Base-by-base conservation (phyloP, 2,113 vertebrate species). In the cat (Felis catus) region DNA sequence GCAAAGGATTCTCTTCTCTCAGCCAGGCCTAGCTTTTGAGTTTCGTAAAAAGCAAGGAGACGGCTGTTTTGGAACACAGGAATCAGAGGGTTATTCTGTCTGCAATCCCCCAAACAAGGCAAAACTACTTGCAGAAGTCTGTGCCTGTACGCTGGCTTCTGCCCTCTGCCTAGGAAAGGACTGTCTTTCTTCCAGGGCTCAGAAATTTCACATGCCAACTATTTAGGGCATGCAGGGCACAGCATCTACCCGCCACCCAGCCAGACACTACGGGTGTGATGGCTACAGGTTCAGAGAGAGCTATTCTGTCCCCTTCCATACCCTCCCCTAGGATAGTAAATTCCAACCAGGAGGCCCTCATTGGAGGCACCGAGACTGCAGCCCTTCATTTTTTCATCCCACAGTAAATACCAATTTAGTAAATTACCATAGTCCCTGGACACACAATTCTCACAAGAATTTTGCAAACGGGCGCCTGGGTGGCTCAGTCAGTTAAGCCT, bases 281-380 rank as follows among this genome's bases (percentile, higher is more conserved):
- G 71, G 41, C 88, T 61, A 8, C 3, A 3, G 51, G 21, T 8
- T 12, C 36, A 39, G 15, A 36, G 14, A 68, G 25, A 23, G 4
- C 7, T 8, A 8, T 7, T 29, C 61, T 19, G 4, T 16, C n/a
- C 33, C 63, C 33, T 70, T 66, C 33, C 18, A 66, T 21, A 5
- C 1, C 51, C 2, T 39, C 5, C 19, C 63, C 39, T 0, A 15
- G 48, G 53, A 68, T 21, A 25, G 14, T 23, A 4, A 4, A 39
- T 19, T 1, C 63, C 61, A 29, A 7, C 58, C 51, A 71, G 58
- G 58, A 55, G 25, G 65, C 51, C 31, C 15, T 48, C n/a, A 3
- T 0, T 8, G 2, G 70, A 76, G n/a, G 55, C 18, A 23, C 48
- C 4, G 19, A 73, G 66, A 13, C 33, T 1, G 61, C 7, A 45